Conservation (phyloP, 2,113 vertebrate genomes). For the Nycticorax nycticorax region DNA sequence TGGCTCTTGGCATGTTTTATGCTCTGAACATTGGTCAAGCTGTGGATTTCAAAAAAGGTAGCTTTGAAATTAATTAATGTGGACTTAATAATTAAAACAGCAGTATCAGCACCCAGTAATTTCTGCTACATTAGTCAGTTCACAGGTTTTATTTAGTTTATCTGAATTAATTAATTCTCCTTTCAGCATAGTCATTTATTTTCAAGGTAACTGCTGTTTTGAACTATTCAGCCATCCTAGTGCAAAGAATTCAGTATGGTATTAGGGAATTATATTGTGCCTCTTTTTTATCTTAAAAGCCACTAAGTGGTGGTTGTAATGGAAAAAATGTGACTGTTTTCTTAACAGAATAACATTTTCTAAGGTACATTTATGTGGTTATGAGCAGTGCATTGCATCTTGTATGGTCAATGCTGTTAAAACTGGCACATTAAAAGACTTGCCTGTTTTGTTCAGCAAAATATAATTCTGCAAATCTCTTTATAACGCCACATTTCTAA, state of each 20-base stretch:
- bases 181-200: slow-evolving; percentile 48
- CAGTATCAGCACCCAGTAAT: slow-evolving; percentile 52
- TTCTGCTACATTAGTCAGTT: slow-evolving; percentile 62
- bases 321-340: background rate
- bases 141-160: slow-evolving; percentile 58
- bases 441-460: background rate
- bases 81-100: slow-evolving; percentile 62
- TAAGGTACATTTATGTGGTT: background rate
- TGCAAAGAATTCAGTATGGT: slow-evolving; percentile 2
- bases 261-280: background rate
- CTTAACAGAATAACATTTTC: background rate
- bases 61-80: slow-evolving; percentile 60
- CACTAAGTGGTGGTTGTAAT: background rate
- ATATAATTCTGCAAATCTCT: background rate
- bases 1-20: background rate
- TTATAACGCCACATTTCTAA: background rate
- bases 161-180: slow-evolving; percentile 56
- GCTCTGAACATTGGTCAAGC: slow-evolving; percentile 3
- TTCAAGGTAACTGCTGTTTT: slow-evolving; percentile 46
- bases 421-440: background rate
- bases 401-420: background rate
- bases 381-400: background rate
- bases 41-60: slow-evolving; percentile 4
- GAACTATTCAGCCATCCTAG: background rate
- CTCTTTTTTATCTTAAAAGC: slow-evolving; percentile 24